These are phyloP conservation scores for Ibidorhyncha struthersii DNA, from an alignment of 2,113 vertebrate genomes.

Conservation along the genomic window DNA sequence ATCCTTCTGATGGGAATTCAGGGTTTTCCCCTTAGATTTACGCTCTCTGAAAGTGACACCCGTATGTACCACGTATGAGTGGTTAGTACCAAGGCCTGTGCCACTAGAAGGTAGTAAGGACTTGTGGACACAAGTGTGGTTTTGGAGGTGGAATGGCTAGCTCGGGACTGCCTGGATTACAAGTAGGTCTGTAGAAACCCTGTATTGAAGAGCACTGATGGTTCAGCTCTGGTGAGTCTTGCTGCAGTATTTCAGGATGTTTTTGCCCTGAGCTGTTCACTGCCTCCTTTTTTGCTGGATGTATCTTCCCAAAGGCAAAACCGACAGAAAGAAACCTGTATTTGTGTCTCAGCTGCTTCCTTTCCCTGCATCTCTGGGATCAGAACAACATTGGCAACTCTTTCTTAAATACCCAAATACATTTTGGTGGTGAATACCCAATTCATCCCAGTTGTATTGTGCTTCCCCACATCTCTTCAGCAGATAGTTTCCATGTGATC, in stretches of 20 bases:
- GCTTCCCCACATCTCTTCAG: background rate
- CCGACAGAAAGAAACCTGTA: background rate
- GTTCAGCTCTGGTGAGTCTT: background rate
- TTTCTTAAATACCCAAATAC: background rate
- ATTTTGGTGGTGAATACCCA: background rate
- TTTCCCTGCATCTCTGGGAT: background rate
- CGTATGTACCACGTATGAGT: rapidly evolving
- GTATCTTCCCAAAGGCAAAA: background rate
- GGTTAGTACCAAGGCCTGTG: background rate
- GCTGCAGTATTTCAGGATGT: background rate
- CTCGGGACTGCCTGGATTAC: background rate
- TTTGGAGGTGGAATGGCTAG: background rate
- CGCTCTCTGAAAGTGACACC: background rate
- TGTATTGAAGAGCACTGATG: background rate
- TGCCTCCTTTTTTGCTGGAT: background rate
- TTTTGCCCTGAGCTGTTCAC: background rate
- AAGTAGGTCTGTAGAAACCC: background rate
- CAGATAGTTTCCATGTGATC: background rate
- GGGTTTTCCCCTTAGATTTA: background rate
- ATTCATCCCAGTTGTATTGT: background rate
- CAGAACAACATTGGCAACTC: background rate
- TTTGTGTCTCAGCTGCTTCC: background rate
- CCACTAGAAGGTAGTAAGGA: background rate
- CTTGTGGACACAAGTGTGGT: background rate
- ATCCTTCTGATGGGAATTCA: background rate